Percentiles rank a stretch among this genome's conserved stretches.
These are phyloP conservation scores for Patiria pectinifera DNA, from an alignment of 53 echinoderm and acorn worm species.

Conservation along the genomic window DNA sequence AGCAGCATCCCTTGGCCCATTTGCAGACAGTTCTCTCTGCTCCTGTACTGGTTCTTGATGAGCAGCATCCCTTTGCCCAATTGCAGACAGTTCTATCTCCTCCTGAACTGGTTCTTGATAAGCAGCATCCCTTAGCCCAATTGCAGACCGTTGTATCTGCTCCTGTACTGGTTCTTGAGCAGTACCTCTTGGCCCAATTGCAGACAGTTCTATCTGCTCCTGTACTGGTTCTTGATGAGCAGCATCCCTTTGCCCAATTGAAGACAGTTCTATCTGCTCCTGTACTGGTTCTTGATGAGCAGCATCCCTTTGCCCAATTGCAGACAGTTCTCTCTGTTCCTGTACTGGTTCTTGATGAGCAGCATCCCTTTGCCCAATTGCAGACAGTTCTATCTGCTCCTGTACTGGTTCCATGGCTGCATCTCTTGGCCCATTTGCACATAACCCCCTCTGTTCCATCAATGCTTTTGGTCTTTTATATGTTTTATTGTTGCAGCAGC, in stretches of 20 bases:
- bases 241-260: too few species aligned
- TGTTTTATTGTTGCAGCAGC: too few species aligned
- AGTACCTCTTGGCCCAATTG: background rate
- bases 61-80: background rate
- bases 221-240: too few species aligned
- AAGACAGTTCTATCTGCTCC: too few species aligned
- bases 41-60: background rate
- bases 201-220: too few species aligned
- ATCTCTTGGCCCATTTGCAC: background rate
- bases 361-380: background rate
- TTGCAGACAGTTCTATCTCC: background rate
- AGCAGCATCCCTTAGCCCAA: background rate
- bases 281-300: too few species aligned
- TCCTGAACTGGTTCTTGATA: background rate
- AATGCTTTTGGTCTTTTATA: too few species aligned
- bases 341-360: background rate
- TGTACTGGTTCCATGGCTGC: background rate
- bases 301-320: too few species aligned
- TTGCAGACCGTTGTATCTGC: background rate
- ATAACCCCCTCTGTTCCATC: too few species aligned
- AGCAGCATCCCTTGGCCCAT: too few species aligned
- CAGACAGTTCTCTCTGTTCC: too few species aligned
- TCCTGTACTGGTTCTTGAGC: background rate
- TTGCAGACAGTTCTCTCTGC: background rate
- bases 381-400: background rate